Base-by-base conservation (phyloP, 2,797 vertebrate genomes). In the Leptatherina wallacei region DNA sequence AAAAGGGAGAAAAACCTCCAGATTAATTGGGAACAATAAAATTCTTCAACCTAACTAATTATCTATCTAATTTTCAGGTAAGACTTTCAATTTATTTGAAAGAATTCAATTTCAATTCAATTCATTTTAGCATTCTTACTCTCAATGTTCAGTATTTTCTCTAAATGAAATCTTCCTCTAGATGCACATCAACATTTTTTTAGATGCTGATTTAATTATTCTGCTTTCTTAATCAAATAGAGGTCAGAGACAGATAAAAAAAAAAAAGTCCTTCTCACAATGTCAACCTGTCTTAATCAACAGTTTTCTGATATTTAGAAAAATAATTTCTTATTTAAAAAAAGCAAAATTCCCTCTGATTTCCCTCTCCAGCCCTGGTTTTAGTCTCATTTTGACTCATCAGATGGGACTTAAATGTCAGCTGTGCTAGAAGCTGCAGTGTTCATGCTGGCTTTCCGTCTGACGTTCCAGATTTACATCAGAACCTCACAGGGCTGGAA, bases 401-500 rank as follows among this genome's bases (percentile, higher is more conserved):
- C 54, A 16, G 5, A 13, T 24, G 36, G 52, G 32, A 44, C 18
- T 30, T 7, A 0, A 30, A 27, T 40, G 30, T 6, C 36, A 30
- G 30, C 14, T 51, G 14, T 63, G 4, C 58, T 36, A 7, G 38
- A 44, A 35, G 69, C 47, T 36, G 29, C 56, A 0, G 6, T 3
- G 42, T 20, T 32, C 58, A 14, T 6, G 2, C 47, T 5, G 40
- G 11, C 18, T 29, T 61, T 47, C 16, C 29, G 51, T 60, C 51
- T 29, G 33, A 56, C 73, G 51, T 71, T 75, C 71, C 68, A 35
- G 44, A 22, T 70, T 47, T 52, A 0, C 73, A 76, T 82, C 81
- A 79, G 60, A 61, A 40, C 61, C 81, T 90, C 88, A 90, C 77
- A 69, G 63, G 40, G 36, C 85, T 71, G 91, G 85, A 54, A 90